phyloP scores from a whole-genome alignment of 1,140 invertebrate species.

The Drosophila trapezifrons region DNA sequence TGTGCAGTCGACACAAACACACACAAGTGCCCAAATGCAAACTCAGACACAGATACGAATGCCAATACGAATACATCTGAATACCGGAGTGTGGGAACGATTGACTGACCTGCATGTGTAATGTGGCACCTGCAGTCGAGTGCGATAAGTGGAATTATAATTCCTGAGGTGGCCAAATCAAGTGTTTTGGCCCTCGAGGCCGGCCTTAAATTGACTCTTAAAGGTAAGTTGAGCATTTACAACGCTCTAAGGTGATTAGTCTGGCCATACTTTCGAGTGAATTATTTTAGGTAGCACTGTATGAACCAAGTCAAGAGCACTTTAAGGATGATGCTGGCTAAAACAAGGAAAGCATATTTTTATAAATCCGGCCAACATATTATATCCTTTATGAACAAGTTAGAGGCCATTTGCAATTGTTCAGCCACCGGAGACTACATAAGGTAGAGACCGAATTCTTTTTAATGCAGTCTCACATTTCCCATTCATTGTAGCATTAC shows the following conservation, averaged over 20 bases:
- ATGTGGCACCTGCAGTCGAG: constrained; percentile 22
- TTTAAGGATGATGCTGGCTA: too few species aligned
- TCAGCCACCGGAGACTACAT: too few species aligned
- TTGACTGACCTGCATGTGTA: constrained; percentile 22
- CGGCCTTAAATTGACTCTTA: background rate
- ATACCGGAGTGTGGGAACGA: constrained; percentile 1
- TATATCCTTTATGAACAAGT: too few species aligned
- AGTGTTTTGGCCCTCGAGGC: constrained; percentile 3
- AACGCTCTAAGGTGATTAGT: background rate
- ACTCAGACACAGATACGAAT: constrained; percentile 1
- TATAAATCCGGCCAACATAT: too few species aligned
- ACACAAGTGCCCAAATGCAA: background rate
- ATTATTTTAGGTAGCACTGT: too few species aligned
- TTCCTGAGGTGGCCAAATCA: constrained; percentile 8
- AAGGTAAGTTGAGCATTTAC: background rate
- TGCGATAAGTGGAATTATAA: constrained; percentile 18
- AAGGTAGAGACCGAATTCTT: background rate
- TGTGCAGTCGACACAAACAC: constrained; percentile 9
- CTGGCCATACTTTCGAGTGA: too few species aligned
- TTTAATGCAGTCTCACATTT: background rate
- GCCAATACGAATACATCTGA: background rate
- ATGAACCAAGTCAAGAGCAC: background rate
- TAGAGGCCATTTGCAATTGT: too few species aligned
- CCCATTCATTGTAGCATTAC: background rate
- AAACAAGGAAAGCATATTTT: too few species aligned